Evolutionary conservation across 2,888 invertebrate genomes (phyloP).

Genomic region (Endotricha flammealis): DNA sequence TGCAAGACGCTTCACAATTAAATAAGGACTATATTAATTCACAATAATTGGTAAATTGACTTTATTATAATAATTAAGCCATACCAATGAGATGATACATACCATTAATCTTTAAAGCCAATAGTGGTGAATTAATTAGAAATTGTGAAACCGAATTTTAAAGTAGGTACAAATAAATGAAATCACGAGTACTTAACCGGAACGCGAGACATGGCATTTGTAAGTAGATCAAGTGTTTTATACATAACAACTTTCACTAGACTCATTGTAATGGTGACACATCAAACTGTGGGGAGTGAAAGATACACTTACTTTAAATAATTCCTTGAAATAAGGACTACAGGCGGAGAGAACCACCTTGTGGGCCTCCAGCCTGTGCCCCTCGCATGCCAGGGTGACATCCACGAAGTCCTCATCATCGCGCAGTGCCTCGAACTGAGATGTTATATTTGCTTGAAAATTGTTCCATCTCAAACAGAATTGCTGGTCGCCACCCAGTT

Average conservation of each 20-base stretch:
- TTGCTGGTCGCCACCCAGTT: slow-evolving; percentile 86
- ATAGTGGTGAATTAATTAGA: slow-evolving; percentile 73
- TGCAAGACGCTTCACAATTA: background rate
- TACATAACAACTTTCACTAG: slow-evolving; percentile 79
- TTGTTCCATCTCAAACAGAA: slow-evolving; percentile 95
- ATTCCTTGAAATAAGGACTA: slow-evolving; percentile 92
- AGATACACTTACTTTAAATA: slow-evolving; percentile 86
- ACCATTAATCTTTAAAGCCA: slow-evolving; percentile 42
- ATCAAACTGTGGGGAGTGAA: slow-evolving; percentile 77
- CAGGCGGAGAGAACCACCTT: slow-evolving; percentile 91
- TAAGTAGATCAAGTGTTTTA: slow-evolving; percentile 79
- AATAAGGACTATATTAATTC: slow-evolving; percentile 2
- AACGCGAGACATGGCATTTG: slow-evolving; percentile 78
- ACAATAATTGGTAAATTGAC: too few species aligned
- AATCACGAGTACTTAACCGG: slow-evolving; percentile 78
- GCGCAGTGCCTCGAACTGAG: slow-evolving; percentile 90
- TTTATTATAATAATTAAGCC: too few species aligned
- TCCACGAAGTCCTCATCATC: slow-evolving; percentile 93
- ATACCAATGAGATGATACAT: too few species aligned
- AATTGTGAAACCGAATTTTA: slow-evolving; percentile 75
- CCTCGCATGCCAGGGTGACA: slow-evolving; percentile 92
- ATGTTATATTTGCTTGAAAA: slow-evolving; percentile 91
- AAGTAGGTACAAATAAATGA: slow-evolving; percentile 76
- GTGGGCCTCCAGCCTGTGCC: slow-evolving; percentile 89
- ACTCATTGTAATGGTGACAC: slow-evolving; percentile 79